Conservation (phyloP, 92 coral and sea anemone species). For the Chrysogorgia sp. region DNA sequence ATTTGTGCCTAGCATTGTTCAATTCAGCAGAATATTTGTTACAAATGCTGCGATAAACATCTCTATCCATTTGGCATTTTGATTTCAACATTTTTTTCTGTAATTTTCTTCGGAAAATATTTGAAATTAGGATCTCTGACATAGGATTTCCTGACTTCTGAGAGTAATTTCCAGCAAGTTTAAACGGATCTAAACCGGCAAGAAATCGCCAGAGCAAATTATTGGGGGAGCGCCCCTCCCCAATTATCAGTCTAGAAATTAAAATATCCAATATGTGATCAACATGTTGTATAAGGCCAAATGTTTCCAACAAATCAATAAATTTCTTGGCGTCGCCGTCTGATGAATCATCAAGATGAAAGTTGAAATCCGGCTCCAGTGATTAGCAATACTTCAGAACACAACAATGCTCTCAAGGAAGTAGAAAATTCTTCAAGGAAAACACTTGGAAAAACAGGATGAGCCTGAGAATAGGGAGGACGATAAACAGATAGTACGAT, state of each 20-base stretch:
- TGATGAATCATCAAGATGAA: conserved; percentile 2
- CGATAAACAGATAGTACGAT: conserved; percentile 6
- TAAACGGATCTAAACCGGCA: no score
- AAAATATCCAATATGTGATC: background rate
- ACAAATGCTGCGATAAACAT: conserved; percentile 31
- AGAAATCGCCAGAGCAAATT: background rate
- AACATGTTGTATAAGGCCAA: conserved; percentile 32
- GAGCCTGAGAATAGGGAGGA: conserved; percentile 19
- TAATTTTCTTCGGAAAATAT: conserved; percentile 1
- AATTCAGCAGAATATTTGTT: conserved; percentile 9
- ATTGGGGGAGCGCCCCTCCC: background rate
- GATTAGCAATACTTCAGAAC: conserved; percentile 17
- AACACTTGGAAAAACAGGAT: conserved; percentile 14
- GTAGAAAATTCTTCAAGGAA: conserved; percentile 28
- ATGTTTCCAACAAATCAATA: background rate
- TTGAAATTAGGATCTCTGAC: background rate
- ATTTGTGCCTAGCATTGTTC: conserved; percentile 4
- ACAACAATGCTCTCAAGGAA: conserved; percentile 20
- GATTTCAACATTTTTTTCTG: conserved; percentile 31
- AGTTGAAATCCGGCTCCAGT: conserved; percentile 41
- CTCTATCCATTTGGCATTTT: conserved; percentile 16
- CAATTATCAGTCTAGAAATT: background rate
- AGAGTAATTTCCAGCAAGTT: no score
- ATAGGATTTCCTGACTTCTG: no score
- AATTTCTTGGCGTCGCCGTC: conserved; percentile 1